Evolutionary conservation across 2,113 vertebrate species (phyloP), one percentile per base, ranked within the genome.

Genomic region (Melospiza melodia): DNA sequence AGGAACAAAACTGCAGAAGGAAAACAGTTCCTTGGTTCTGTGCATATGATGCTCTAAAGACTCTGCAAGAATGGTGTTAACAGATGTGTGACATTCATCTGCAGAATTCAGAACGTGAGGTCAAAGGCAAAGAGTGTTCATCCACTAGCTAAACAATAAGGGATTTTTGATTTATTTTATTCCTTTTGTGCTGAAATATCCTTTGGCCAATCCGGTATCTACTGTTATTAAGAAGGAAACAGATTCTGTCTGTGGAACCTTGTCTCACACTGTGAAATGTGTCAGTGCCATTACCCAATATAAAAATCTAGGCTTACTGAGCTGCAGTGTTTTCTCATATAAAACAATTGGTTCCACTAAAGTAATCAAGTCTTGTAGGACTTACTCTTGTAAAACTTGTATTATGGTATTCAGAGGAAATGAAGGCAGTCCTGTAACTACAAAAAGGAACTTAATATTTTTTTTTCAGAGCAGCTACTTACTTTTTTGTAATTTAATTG

Each of bases 321-420:
- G 37, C 76, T 91, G 80, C 90, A 90, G 73, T 78, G 61, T 91
- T 91, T 95, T 89, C 62, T 93, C n/a, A 30, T 89, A 72, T 94
- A 84, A 92, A 96, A 72, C 77, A 91, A 95, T 94, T 62, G 84
- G 17, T 89, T 94, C 49, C 74, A 82, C 69, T 89, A 24, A 82
- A 95, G 74, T 87, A 91, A 93, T 96, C 84, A 78, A 89, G 65
- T 87, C 81, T 91, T 92, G 74, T 54, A 82, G n/a, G 49, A 81
- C 41, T 72, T 75, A 41, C 22, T 89, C 94, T 94, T 91, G 91
- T 96, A 96, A 96, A 96, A 89, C 48, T 74, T 78, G 44, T 46
- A 22, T 20, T 90, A 57, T 37, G 35, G 83, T 68, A 30, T 92
- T 92, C 57, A 84, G 69, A 93, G 93, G 95, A 96, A 96, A 96